Conservation (phyloP, 2,797 vertebrate species). For the Melanotaenia pygmaea region DNA sequence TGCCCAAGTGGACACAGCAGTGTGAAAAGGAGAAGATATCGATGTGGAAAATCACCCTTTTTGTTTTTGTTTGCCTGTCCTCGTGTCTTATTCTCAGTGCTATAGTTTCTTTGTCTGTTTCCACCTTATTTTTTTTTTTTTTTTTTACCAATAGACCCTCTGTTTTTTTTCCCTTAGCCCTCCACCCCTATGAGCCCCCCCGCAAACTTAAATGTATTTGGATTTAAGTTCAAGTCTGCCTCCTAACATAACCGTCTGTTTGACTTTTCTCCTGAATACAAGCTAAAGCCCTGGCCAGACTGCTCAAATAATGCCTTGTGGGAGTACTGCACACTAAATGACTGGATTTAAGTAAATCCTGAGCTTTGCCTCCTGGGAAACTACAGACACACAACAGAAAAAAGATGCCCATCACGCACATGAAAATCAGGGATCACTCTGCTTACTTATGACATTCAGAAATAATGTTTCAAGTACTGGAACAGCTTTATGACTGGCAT, state of each 20-base stretch:
- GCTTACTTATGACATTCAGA: conserved; percentile 25
- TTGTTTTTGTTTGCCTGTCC: conserved; percentile 60
- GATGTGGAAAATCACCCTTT: conserved; percentile 75
- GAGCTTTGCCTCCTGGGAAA: conserved; percentile 52
- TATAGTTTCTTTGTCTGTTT: conserved; percentile 26
- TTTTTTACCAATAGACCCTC: conserved; percentile 16
- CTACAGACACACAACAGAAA: conserved; percentile 31
- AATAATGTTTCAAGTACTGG: conserved; percentile 12
- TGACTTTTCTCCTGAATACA: conserved; percentile 53
- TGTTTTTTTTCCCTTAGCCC: conserved; percentile 26
- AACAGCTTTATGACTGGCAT: conserved; percentile 1
- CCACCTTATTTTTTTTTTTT: conserved; percentile 22
- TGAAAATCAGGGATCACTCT: conserved; percentile 16
- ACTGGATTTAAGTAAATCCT: conserved; percentile 72
- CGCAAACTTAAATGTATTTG: conserved; percentile 22
- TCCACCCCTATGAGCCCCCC: conserved; percentile 4
- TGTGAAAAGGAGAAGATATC: conserved; percentile 62
- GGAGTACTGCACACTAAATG: conserved; percentile 54
- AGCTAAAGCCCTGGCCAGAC: conserved; percentile 53
- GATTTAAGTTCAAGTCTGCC: conserved; percentile 25
- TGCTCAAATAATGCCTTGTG: conserved; percentile 58
- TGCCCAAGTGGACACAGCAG: conserved; percentile 60
- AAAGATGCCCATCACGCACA: conserved; percentile 39
- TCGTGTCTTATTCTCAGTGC: conserved; percentile 39
- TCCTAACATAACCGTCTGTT: conserved; percentile 28